Base-by-base conservation (phyloP, 2,888 invertebrate genomes). In the Anaspis maculata region DNA sequence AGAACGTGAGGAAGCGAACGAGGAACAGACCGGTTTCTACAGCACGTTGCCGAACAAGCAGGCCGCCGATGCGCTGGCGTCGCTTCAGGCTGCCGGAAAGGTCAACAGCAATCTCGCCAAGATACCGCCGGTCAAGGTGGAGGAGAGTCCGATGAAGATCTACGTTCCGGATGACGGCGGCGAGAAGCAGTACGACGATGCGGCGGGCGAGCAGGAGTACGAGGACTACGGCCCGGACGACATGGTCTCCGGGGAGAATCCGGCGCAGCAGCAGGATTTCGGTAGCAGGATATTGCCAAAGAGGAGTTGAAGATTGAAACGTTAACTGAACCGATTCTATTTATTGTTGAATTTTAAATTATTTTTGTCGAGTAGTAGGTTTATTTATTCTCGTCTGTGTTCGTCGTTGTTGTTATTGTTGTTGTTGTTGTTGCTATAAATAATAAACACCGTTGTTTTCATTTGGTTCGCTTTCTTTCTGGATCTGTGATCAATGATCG, bases 11-110 rank as follows among this genome's bases (percentile, higher is more conserved):
- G 22, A 37, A 13, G 26, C 37, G 11, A 29, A 37, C 5, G 59
- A 64, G 2, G 59, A 64, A 35, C 67, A 69, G 51, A 61, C 55
- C 3, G 34, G 46, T 5, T 61, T 73, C 44, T 79, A 74, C 46
- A 70, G 78, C 1, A 72, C 76, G 1, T 61, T 79, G 15, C 77
- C 78, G 9, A 78, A 72, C 42, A 71, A 74, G 13, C 73, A 78
- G 56, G 72, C 74, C 1, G 76, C 76, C 7, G 76, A 77, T 27
- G 71, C 73, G 16, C 52, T 77, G 34, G 74, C 74, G 0, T 71
- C 76, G 36, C 63, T 74, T 1, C 75, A 77, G 41, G 72, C 72
- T 30, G 69, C 73, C 10, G 71, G 73, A 27, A 70, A 72, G 51
- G 60, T 68, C 2, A 69, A 69, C 57, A 51, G 44, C 54, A 48